phyloP scores from a whole-genome alignment of 2,113 vertebrate species.

The Lathamus discolor region DNA sequence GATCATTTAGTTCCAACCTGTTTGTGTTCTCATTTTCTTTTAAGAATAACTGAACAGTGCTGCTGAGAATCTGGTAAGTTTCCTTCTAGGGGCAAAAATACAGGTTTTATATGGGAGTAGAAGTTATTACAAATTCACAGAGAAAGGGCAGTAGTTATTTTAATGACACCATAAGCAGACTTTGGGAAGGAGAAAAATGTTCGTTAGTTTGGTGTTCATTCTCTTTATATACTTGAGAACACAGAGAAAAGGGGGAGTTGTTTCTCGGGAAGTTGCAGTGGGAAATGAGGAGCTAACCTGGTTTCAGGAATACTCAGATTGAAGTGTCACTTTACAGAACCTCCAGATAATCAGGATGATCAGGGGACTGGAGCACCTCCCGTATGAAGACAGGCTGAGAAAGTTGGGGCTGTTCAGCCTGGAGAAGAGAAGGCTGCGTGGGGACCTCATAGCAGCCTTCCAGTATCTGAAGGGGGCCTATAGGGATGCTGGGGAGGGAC shows the following conservation, averaged over 20 bases:
- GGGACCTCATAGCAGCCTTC: no score
- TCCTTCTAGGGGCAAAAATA: neutral
- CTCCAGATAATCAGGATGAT: no score
- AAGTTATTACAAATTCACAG: neutral
- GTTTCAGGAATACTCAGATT: neutral
- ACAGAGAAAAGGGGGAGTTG: neutral
- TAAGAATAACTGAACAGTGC: neutral
- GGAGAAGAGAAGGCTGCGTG: no score
- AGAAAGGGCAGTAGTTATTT: neutral
- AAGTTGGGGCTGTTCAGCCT: no score
- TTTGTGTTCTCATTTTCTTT: neutral
- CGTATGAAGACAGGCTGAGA: no score
- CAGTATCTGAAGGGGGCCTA: no score
- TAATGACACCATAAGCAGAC: neutral
- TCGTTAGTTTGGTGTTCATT: neutral
- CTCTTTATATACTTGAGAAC: neutral
- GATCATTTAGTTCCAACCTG: neutral
- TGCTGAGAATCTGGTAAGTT: neutral
- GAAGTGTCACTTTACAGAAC: neutral
- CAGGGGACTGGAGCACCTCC: no score
- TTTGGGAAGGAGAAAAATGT: neutral
- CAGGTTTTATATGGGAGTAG: neutral
- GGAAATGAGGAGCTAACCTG: neutral
- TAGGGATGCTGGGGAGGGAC: no score
- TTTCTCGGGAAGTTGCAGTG: neutral